Conservation (phyloP, 2,113 vertebrate genomes). For the Gobio gobio region DNA sequence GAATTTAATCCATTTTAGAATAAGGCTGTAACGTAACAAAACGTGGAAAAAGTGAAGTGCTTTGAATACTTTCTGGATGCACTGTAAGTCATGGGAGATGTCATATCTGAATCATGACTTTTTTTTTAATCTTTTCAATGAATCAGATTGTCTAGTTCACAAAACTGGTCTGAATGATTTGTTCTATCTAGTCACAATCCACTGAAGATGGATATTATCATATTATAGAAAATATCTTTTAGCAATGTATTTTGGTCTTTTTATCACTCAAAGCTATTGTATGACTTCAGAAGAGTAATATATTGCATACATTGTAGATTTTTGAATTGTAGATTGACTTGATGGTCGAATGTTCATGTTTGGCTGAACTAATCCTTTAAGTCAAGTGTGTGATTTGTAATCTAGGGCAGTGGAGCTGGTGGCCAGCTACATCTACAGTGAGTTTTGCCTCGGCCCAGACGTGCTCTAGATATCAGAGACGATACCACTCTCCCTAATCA, state of each 20-base stretch:
- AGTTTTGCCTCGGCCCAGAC: background rate
- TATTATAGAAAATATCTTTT: background rate
- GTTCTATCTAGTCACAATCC: background rate
- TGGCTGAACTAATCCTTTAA: slow-evolving; percentile 9
- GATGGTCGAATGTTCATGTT: background rate
- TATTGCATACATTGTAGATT: background rate
- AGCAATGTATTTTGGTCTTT: background rate
- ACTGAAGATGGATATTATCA: background rate
- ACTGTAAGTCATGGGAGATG: background rate
- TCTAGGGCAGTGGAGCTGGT: slow-evolving; percentile 36
- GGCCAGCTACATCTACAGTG: slow-evolving; percentile 13
- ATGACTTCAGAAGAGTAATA: background rate
- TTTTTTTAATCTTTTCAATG: background rate
- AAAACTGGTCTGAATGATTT: background rate
- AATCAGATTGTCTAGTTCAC: background rate
- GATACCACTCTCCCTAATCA: slow-evolving; percentile 23
- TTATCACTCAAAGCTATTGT: background rate
- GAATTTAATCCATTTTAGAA: too few species aligned
- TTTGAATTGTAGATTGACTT: background rate
- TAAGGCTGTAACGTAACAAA: too few species aligned
- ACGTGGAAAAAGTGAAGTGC: too few species aligned
- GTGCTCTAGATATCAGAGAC: slow-evolving; percentile 35
- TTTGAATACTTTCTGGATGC: too few species aligned
- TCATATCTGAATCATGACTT: background rate
- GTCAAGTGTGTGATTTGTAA: slow-evolving; percentile 8